These are phyloP conservation scores for Barnardius zonarius DNA, from an alignment of 2,113 vertebrate species.

Conservation along the genomic window DNA sequence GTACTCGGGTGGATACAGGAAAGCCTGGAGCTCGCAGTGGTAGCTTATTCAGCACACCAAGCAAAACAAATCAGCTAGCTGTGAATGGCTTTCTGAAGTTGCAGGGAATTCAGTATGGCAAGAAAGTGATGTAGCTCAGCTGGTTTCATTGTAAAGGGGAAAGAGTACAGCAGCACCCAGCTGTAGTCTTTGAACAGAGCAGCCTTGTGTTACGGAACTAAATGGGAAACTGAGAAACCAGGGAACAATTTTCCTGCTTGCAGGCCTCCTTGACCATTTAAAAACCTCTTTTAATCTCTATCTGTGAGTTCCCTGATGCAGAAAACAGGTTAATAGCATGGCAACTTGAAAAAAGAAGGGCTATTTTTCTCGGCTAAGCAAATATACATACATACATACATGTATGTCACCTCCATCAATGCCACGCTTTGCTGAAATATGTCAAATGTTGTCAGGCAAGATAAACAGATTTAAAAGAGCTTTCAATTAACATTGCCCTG, in stretches of 20 bases:
- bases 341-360: not conserved
- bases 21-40: not conserved
- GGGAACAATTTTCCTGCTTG: not conserved
- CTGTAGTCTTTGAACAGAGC: not conserved
- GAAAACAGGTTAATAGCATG: not conserved
- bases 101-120: not conserved
- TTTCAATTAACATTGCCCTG: not conserved
- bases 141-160: not conserved
- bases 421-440: not conserved
- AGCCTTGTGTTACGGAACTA: not conserved
- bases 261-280: not conserved
- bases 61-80: not conserved
- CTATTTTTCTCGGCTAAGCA: not conserved
- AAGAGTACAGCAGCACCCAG: not conserved
- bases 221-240: not conserved
- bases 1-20: not conserved
- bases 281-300: not conserved
- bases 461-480: not conserved
- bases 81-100: not conserved
- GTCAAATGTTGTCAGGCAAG: not conserved
- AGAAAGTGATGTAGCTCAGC: not conserved
- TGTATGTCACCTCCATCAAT: not conserved
- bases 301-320: not conserved
- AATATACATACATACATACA: not conserved
- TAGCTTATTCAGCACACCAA: not conserved